Evolutionary conservation across 2,113 vertebrate species (phyloP).

Genomic region (Camelus bactrianus): DNA sequence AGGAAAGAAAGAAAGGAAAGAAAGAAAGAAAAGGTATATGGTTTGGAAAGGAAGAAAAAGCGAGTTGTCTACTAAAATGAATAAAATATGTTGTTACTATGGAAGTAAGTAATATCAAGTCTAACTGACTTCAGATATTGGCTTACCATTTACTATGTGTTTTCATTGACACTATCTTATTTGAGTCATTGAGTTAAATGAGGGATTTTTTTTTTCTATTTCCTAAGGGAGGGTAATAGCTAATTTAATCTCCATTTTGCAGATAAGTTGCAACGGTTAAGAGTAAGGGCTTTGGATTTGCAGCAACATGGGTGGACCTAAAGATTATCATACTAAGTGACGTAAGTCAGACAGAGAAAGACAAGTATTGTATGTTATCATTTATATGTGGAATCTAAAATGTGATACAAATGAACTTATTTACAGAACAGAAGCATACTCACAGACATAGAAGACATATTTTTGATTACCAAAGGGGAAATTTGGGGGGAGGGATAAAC

Average conservation of each 20-base stretch:
- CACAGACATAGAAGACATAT: too few relatives aligned
- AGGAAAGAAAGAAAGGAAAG: not conserved
- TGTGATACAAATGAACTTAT: too few relatives aligned
- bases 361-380: too few relatives aligned
- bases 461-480: too few relatives aligned
- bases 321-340: too few relatives aligned
- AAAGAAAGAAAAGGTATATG: not conserved
- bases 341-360: too few relatives aligned
- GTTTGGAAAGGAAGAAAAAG: conserved; percentile 22
- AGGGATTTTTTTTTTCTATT: conserved; percentile 37
- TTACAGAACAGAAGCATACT: too few relatives aligned
- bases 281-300: not conserved
- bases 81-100: not conserved
- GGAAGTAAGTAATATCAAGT: conserved; percentile 2
- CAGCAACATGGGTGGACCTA: too few relatives aligned
- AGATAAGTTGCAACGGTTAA: not conserved
- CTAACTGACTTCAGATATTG: not conserved
- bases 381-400: too few relatives aligned
- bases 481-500: too few relatives aligned
- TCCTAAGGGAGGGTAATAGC: not conserved
- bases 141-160: not conserved
- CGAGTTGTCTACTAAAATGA: not conserved
- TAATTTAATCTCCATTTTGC: conserved; percentile 16
- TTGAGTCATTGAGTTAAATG: not conserved
- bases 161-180: not conserved